Evolutionary conservation across 1,140 invertebrate genomes (phyloP).

Genomic region (Bombus affinis): DNA sequence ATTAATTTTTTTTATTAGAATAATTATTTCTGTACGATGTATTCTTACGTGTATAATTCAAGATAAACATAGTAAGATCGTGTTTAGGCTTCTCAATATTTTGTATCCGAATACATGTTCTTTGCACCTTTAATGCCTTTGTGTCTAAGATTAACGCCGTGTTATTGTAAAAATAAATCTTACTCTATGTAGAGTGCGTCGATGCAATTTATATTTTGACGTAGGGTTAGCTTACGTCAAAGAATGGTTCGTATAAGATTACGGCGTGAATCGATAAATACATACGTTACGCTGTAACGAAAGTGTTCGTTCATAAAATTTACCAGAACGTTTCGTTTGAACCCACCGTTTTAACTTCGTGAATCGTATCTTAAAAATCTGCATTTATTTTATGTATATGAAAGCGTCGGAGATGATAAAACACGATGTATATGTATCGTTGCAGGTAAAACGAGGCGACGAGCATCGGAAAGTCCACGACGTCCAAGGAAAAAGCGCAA

Average conservation of each 20-base stretch:
- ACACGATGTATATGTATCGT: not conserved
- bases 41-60: not conserved
- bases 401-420: not conserved
- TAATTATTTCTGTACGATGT: not conserved
- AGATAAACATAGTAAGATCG: no score
- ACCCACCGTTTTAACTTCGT: not conserved
- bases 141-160: slow-evolving; percentile 16
- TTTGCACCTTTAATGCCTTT: not conserved
- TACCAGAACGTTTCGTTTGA: not conserved
- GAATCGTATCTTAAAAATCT: not conserved
- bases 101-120: not conserved
- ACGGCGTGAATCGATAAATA: slow-evolving; percentile 19
- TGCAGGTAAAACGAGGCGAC: slow-evolving; percentile 73
- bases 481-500: slow-evolving; percentile 74
- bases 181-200: slow-evolving; percentile 12
- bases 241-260: slow-evolving; percentile 2
- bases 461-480: slow-evolving; percentile 75
- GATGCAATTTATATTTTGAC: slow-evolving; percentile 37
- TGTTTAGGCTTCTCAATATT: no score
- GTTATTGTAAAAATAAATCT: slow-evolving; percentile 21
- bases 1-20: not conserved
- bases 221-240: slow-evolving; percentile 32
- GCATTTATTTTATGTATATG: not conserved
- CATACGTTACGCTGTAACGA: not conserved
- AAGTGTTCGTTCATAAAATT: slow-evolving; percentile 3